These are phyloP conservation scores for Stigmatopora argus DNA, from an alignment of 2,113 vertebrate genomes.

Conservation along the genomic window DNA sequence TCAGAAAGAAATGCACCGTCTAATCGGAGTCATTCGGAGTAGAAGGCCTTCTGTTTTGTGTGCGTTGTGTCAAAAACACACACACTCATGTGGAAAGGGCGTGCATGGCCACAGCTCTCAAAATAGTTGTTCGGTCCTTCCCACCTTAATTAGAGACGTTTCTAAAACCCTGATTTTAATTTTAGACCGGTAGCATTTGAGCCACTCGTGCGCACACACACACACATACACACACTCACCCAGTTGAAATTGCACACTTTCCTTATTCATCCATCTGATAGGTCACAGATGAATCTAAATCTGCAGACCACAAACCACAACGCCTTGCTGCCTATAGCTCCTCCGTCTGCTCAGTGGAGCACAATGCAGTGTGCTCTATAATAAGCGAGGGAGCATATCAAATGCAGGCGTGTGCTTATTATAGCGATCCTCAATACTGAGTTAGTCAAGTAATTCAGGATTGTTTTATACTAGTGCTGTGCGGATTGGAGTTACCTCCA, in stretches of 20 bases:
- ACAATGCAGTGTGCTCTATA: conserved; percentile 64
- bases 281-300: conserved; percentile 48
- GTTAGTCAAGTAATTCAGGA: conserved; percentile 23
- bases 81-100: conserved; percentile 60
- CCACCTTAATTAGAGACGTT: conserved; percentile 77
- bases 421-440: conserved; percentile 29
- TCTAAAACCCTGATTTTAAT: conserved; percentile 76
- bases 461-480: background rate
- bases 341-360: conserved; percentile 56
- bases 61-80: conserved; percentile 14
- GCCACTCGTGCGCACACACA: conserved; percentile 34
- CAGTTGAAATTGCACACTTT: conserved; percentile 50
- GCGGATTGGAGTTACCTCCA: too few relatives aligned
- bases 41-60: conserved; percentile 21
- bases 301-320: conserved; percentile 56
- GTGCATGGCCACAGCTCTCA: conserved; percentile 68
- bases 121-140: conserved; percentile 68
- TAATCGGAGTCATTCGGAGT: conserved; percentile 36
- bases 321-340: conserved; percentile 43
- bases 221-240: conserved; percentile 10
- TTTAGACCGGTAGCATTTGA: conserved; percentile 71
- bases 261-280: conserved; percentile 60
- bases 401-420: conserved; percentile 42
- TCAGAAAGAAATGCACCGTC: conserved; percentile 19
- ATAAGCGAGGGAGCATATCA: conserved; percentile 59